Percentiles rank a stretch among this genome's conserved stretches.
Evolutionary conservation across 2,113 vertebrate genomes (phyloP).

Genomic region (Chamaetylas fuelleborni): DNA sequence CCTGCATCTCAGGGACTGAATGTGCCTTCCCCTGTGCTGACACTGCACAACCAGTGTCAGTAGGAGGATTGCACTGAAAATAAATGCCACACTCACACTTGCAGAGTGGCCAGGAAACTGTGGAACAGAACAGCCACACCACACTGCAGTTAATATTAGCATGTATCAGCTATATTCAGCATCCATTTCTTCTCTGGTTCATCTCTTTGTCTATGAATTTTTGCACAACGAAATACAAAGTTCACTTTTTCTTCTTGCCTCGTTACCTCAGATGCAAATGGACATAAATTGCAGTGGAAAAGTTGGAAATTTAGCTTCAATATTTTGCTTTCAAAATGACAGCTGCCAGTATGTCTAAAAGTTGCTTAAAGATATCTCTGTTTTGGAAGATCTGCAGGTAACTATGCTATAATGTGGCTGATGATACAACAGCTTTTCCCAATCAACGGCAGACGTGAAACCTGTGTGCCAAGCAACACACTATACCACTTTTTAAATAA

Average conservation of each 20-base stretch:
- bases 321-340: background rate
- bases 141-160: constrained; percentile 7
- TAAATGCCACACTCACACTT: background rate
- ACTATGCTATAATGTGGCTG: background rate
- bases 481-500: background rate
- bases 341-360: background rate
- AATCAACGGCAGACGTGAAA: background rate
- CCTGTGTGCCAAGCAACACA: background rate
- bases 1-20: background rate
- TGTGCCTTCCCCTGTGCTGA: background rate
- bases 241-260: background rate
- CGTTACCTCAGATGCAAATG: background rate
- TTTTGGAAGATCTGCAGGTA: constrained; percentile 22
- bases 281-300: background rate
- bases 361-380: background rate
- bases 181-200: background rate
- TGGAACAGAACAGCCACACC: constrained; percentile 16
- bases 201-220: background rate
- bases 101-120: background rate
- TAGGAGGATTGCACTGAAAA: background rate
- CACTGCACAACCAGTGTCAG: background rate
- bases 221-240: background rate
- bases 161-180: background rate
- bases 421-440: background rate
- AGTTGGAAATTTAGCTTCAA: background rate